Conservation (phyloP, 2,888 invertebrate genomes). For the Ernsta delagoae region DNA sequence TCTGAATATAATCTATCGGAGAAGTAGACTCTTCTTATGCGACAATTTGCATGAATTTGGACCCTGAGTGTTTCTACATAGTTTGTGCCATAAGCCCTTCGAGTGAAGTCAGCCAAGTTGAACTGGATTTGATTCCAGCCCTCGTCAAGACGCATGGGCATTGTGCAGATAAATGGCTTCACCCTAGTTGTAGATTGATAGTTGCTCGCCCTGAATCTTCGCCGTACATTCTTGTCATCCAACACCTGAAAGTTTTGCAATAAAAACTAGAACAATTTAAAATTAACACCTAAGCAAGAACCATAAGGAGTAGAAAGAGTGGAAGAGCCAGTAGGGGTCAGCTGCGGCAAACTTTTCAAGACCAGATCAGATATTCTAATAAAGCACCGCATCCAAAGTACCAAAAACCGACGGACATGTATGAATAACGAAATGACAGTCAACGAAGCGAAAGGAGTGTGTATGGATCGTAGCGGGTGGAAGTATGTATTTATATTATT, state of each 20-base stretch:
- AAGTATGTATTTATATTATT: too few species aligned
- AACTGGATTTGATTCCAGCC: conserved; percentile 99
- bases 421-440: too few species aligned
- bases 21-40: conserved; percentile 95
- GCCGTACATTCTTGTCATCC: conserved; percentile 96
- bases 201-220: conserved; percentile 96
- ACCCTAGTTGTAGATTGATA: conserved; percentile 97
- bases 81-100: conserved; percentile 97
- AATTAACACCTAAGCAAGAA: too few species aligned
- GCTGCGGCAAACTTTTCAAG: too few species aligned
- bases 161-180: conserved; percentile 98
- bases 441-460: too few species aligned
- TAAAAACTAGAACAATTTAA: too few species aligned
- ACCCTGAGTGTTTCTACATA: conserved; percentile 96
- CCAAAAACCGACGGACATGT: too few species aligned
- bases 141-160: conserved; percentile 97
- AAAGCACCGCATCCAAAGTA: too few species aligned
- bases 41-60: conserved; percentile 98
- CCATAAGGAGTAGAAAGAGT: too few species aligned
- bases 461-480: too few species aligned
- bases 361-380: too few species aligned
- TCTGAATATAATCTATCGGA: conserved; percentile 97
- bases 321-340: too few species aligned
- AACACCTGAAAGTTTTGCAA: conserved; percentile 87
- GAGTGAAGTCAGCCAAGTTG: conserved; percentile 96